phyloP scores from a whole-genome alignment of 92 coral and sea anemone species.

The Paramuricea clavata region DNA sequence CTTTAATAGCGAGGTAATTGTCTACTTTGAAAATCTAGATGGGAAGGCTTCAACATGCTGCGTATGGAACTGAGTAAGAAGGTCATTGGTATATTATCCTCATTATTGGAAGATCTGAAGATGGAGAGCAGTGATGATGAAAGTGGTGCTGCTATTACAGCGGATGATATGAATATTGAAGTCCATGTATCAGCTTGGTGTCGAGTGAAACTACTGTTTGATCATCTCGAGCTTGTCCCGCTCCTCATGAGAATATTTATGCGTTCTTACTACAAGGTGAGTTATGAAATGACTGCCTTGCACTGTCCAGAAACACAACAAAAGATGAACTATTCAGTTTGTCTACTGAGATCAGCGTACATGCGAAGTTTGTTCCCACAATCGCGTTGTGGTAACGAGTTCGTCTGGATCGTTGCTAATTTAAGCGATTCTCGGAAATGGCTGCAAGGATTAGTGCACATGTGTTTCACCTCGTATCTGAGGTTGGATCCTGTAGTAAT shows the following conservation, averaged over 20 bases:
- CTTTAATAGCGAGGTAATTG: not conserved
- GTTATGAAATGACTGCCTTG: not conserved
- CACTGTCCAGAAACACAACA: too few relatives aligned
- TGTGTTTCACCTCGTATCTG: too few relatives aligned
- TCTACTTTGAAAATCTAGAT: slow-evolving; percentile 47
- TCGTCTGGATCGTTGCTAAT: too few relatives aligned
- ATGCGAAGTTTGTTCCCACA: too few relatives aligned
- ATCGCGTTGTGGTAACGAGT: too few relatives aligned
- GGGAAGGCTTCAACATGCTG: slow-evolving; percentile 81
- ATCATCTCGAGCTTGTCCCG: slow-evolving; percentile 77
- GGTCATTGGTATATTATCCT: slow-evolving; percentile 76
- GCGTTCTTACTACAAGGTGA: slow-evolving; percentile 84
- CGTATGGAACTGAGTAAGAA: slow-evolving; percentile 83
- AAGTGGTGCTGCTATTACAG: slow-evolving; percentile 52
- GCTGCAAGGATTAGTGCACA: too few relatives aligned
- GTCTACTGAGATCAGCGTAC: too few relatives aligned
- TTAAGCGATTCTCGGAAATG: too few relatives aligned
- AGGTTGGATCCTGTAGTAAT: too few relatives aligned
- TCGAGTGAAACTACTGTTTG: slow-evolving; percentile 76
- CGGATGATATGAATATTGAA: slow-evolving; percentile 71
- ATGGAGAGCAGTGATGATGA: slow-evolving; percentile 81
- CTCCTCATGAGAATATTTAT: slow-evolving; percentile 78
- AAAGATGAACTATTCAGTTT: too few relatives aligned
- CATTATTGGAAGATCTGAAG: slow-evolving; percentile 85
- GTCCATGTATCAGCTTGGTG: slow-evolving; percentile 85